Evolutionary conservation across 2,113 vertebrate species (phyloP).

Genomic region (Riparia riparia): DNA sequence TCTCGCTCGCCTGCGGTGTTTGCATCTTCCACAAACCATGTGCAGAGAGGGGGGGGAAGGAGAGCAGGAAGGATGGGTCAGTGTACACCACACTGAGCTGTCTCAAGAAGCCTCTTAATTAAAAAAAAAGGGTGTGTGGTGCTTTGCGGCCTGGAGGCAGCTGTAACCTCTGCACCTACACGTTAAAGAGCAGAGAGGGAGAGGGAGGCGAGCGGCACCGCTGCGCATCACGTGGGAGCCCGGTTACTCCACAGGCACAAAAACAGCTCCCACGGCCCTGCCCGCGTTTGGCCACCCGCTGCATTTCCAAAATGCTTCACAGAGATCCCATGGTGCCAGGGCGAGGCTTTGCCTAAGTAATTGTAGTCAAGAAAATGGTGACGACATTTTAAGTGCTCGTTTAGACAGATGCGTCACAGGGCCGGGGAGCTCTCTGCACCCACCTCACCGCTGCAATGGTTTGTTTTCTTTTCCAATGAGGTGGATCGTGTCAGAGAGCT

Average conservation of each 20-base stretch:
- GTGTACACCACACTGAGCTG: background rate
- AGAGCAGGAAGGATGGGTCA: constrained; percentile 14
- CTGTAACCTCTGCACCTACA: constrained; percentile 48
- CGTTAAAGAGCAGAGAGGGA: background rate
- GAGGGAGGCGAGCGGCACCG: background rate
- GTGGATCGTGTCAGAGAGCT: background rate
- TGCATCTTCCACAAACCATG: background rate
- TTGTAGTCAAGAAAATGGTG: background rate
- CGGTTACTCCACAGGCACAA: background rate
- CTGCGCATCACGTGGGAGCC: background rate
- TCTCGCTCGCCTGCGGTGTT: background rate
- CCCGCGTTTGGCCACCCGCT: background rate
- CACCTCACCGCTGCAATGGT: fast-evolving
- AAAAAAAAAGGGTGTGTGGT: constrained; percentile 46
- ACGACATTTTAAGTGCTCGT: background rate
- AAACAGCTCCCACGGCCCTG: background rate
- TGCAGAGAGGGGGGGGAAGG: background rate
- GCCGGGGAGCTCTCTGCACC: background rate
- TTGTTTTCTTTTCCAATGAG: background rate
- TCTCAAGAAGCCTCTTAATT: constrained; percentile 37
- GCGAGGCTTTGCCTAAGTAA: background rate
- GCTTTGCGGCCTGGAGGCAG: background rate
- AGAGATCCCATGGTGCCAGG: background rate
- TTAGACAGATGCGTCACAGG: background rate
- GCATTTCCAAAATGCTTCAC: background rate